Evolutionary conservation across 2,888 invertebrate genomes (phyloP).

Genomic region (Tenthredo notha): DNA sequence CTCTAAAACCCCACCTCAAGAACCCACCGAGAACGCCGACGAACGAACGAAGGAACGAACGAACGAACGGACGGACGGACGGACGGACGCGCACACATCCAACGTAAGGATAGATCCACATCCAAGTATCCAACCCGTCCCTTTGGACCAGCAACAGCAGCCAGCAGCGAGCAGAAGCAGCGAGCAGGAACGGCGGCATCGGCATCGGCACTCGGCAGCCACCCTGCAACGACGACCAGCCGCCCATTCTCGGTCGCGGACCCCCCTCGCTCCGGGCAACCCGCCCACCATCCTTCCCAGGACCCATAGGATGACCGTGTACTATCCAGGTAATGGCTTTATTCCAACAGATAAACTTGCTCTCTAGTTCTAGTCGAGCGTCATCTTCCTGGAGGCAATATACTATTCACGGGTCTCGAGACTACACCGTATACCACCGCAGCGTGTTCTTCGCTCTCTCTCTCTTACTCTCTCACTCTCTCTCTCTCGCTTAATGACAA

Average conservation of each 20-base stretch:
- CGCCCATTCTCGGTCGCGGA: slow-evolving; percentile 55
- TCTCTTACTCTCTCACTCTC: neutral
- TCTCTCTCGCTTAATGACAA: slow-evolving; percentile 65
- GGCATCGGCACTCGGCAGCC: slow-evolving; percentile 48
- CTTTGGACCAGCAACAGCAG: slow-evolving; percentile 42
- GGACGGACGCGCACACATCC: slow-evolving; percentile 40
- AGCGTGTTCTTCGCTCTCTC: neutral
- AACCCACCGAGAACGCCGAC: slow-evolving; percentile 47
- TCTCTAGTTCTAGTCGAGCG: slow-evolving; percentile 55
- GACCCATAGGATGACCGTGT: slow-evolving; percentile 62
- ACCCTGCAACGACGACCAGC: slow-evolving; percentile 53
- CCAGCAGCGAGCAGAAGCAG: slow-evolving; percentile 46
- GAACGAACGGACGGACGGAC: slow-evolving; percentile 18
- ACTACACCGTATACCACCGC: slow-evolving; percentile 46
- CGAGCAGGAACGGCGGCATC: slow-evolving; percentile 45
- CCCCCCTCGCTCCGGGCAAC: slow-evolving; percentile 55
- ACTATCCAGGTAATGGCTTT: slow-evolving; percentile 68
- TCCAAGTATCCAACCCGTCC: slow-evolving; percentile 52
- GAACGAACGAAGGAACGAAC: slow-evolving; percentile 38
- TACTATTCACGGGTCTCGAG: slow-evolving; percentile 51
- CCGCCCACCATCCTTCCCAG: slow-evolving; percentile 66
- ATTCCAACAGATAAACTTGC: slow-evolving; percentile 62
- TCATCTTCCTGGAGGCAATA: slow-evolving; percentile 54
- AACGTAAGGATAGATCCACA: slow-evolving; percentile 46
- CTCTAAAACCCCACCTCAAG: slow-evolving; percentile 25